These are phyloP conservation scores for Xerus inauris DNA, from an alignment of 2,113 vertebrate species.

Conservation along the genomic window DNA sequence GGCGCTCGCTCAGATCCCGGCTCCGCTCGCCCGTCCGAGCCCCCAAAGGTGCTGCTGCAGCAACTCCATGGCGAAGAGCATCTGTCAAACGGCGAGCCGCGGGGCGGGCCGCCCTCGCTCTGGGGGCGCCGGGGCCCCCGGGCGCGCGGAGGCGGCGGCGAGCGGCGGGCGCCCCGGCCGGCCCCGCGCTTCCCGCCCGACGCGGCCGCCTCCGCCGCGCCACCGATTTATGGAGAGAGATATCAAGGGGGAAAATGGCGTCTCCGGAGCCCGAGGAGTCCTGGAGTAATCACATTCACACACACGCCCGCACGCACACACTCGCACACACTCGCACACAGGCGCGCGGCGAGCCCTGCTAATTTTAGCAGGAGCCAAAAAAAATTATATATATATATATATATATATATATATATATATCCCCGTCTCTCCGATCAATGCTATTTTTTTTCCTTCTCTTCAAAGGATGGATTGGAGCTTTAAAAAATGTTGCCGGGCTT, in stretches of 20 bases:
- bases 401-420: slow-evolving; percentile 33
- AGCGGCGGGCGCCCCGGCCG: slow-evolving; percentile 75
- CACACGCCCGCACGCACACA: slow-evolving; percentile 72
- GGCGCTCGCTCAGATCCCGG: slow-evolving; percentile 81
- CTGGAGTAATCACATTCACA: slow-evolving; percentile 84
- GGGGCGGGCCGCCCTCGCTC: slow-evolving; percentile 77
- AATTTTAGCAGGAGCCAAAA: slow-evolving; percentile 81
- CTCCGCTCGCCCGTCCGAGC: slow-evolving; percentile 79
- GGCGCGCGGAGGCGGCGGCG: slow-evolving; percentile 78
- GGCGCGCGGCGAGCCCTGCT: slow-evolving; percentile 78
- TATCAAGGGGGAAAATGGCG: slow-evolving; percentile 84
- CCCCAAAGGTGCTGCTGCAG: slow-evolving; percentile 84
- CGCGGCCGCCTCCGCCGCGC: slow-evolving; percentile 79
- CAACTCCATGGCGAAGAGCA: slow-evolving; percentile 86
- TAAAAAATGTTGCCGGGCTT: slow-evolving; percentile 57
- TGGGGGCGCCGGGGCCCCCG: slow-evolving; percentile 71
- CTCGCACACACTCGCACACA: slow-evolving; percentile 68
- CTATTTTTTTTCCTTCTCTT: slow-evolving; percentile 53
- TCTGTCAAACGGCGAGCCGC: slow-evolving; percentile 85
- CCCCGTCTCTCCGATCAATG: slow-evolving; percentile 68
- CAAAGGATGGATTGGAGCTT: slow-evolving; percentile 72
- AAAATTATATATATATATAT: slow-evolving; percentile 32
- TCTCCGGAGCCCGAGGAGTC: slow-evolving; percentile 85
- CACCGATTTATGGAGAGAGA: slow-evolving; percentile 77
- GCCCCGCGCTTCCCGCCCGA: slow-evolving; percentile 78